A percentile compares a stretch with the other conserved stretches of the same genome.
phyloP scores from a whole-genome alignment of 2,113 vertebrate species.

The Phyllostomus hastatus region DNA sequence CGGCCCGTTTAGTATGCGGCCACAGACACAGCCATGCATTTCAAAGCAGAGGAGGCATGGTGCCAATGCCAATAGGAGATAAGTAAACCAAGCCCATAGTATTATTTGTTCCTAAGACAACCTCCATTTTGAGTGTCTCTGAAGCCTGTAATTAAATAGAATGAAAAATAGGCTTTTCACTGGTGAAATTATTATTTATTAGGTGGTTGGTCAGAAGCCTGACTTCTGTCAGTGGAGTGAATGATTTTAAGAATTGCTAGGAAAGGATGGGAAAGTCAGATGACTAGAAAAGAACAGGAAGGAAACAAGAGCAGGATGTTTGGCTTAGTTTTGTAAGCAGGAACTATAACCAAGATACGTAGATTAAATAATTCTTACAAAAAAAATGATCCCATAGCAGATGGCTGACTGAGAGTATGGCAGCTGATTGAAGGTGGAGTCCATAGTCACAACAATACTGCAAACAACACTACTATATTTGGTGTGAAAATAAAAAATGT shows the following conservation, averaged over 20 bases:
- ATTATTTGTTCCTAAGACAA: slow-evolving; percentile 62
- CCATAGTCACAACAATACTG: neutral
- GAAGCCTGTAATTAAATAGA: slow-evolving; percentile 67
- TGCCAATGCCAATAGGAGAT: slow-evolving; percentile 57
- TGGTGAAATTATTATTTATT: slow-evolving; percentile 65
- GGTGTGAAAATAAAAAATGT: neutral
- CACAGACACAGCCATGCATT: slow-evolving; percentile 54
- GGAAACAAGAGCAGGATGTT: neutral
- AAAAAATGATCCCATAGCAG: neutral
- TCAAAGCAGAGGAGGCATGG: slow-evolving; percentile 57
- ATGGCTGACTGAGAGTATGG: neutral
- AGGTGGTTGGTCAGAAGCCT: slow-evolving; percentile 49
- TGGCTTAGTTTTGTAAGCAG: neutral
- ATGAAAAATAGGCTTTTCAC: slow-evolving; percentile 62
- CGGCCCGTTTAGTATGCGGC: slow-evolving; percentile 56
- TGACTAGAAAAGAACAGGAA: neutral
- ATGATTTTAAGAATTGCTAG: slow-evolving; percentile 57
- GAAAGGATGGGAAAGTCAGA: slow-evolving; percentile 11
- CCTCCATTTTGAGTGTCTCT: slow-evolving; percentile 68
- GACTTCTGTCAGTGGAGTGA: slow-evolving; percentile 50
- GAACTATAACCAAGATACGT: neutral
- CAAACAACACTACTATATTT: neutral
- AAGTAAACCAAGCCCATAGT: slow-evolving; percentile 57
- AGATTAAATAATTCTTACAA: neutral
- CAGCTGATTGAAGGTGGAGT: neutral